Evolutionary conservation across 30 jellyfish, hydroid and myxozoan species (phyloP).

Genomic region (Rhopilema esculentum): DNA sequence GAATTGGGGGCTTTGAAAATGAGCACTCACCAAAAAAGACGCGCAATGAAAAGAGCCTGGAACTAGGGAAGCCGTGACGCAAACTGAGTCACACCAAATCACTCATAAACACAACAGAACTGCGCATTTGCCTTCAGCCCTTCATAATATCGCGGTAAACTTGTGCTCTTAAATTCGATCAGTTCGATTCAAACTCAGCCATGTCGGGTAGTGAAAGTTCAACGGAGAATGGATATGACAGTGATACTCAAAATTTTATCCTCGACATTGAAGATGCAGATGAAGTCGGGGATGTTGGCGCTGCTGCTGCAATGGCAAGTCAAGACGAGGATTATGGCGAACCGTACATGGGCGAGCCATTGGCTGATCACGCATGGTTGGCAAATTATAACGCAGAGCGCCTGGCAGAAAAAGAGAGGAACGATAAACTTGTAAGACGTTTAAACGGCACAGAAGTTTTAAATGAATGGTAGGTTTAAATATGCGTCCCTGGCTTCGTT

Average conservation of each 20-base stretch:
- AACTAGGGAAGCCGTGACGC: conserved; percentile 15
- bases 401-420: conserved; percentile 17
- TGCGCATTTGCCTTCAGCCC: not conserved
- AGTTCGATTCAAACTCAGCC: not conserved
- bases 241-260: not conserved
- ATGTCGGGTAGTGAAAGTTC: conserved; percentile 6
- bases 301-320: conserved; percentile 21
- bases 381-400: conserved; percentile 31
- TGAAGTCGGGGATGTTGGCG: conserved; percentile 34
- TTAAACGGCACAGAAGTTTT: conserved; percentile 5
- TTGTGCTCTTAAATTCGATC: not conserved
- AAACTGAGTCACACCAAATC: conserved; percentile 10
- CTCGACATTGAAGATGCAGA: conserved; percentile 32
- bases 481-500: not conserved
- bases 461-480: not conserved
- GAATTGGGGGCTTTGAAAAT: conserved; percentile 6
- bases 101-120: not conserved
- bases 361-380: conserved; percentile 26
- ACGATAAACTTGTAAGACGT: conserved; percentile 14
- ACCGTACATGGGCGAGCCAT: conserved; percentile 38
- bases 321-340: conserved; percentile 28
- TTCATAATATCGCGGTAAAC: not conserved
- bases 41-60: conserved; percentile 26
- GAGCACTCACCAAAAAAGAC: conserved; percentile 16
- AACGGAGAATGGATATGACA: conserved; percentile 7